phyloP scores from a whole-genome alignment of 2,888 invertebrate genomes.

The Eupithecia abbreviata region DNA sequence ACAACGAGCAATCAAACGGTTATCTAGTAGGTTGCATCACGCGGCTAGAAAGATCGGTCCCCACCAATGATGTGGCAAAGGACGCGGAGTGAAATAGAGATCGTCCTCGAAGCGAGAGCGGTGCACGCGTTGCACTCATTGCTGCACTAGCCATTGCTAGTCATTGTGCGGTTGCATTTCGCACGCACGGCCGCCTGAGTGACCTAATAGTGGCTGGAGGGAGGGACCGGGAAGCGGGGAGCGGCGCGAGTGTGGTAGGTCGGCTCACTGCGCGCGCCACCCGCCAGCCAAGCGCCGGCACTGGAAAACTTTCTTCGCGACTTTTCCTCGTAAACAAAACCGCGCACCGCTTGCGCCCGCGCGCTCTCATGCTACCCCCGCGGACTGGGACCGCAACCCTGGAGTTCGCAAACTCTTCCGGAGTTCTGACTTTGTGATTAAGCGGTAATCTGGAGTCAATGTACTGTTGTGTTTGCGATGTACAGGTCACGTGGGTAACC shows the following conservation, averaged over 20 bases:
- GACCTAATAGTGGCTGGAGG: constrained; percentile 83
- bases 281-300: constrained; percentile 72
- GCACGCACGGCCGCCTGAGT: constrained; percentile 81
- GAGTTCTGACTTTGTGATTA: constrained; percentile 54
- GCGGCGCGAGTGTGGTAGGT: constrained; percentile 80
- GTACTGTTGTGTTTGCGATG: constrained; percentile 69
- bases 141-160: constrained; percentile 48
- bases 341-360: constrained; percentile 66
- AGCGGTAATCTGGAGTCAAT: constrained; percentile 49
- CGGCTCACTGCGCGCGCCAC: constrained; percentile 80
- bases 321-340: constrained; percentile 80
- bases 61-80: constrained; percentile 82
- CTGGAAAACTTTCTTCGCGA: constrained; percentile 81
- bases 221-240: constrained; percentile 79
- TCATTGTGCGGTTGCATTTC: constrained; percentile 82
- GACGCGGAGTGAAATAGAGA: constrained; percentile 83
- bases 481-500: constrained; percentile 69
- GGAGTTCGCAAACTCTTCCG: not conserved
- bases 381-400: constrained; percentile 23
- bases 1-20: constrained; percentile 62
- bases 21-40: constrained; percentile 78
- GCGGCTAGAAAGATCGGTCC: constrained; percentile 82
- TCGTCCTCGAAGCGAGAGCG: constrained; percentile 84
- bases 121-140: constrained; percentile 79
- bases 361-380: constrained; percentile 42